Conservation (phyloP, 2,888 invertebrate genomes). For the Formica aserva region DNA sequence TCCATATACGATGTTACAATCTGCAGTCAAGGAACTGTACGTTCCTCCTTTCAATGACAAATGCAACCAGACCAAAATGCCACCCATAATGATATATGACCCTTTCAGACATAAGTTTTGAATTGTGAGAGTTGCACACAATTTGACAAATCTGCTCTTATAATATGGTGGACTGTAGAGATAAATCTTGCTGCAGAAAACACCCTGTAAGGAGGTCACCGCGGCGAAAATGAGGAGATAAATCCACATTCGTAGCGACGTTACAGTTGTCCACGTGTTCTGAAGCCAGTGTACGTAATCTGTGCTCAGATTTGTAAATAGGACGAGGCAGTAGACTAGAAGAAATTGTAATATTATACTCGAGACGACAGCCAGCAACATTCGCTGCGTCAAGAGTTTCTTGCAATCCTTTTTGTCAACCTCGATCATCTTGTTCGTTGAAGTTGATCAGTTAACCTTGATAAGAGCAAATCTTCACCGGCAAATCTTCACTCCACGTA, state of each 20-base stretch:
- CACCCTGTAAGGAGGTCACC: conserved; percentile 90
- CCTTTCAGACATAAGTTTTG: conserved; percentile 88
- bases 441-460: conserved; percentile 56
- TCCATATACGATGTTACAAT: conserved; percentile 86
- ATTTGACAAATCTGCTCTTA: conserved; percentile 90
- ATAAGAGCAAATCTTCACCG: background rate
- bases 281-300: conserved; percentile 90
- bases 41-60: conserved; percentile 89
- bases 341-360: conserved; percentile 86
- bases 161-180: conserved; percentile 88
- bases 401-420: conserved; percentile 84
- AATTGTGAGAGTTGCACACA: conserved; percentile 88
- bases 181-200: conserved; percentile 90
- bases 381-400: conserved; percentile 88
- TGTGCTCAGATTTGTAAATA: conserved; percentile 88
- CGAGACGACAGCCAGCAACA: conserved; percentile 88
- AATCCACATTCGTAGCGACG: conserved; percentile 89
- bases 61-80: conserved; percentile 90
- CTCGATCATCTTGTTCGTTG: conserved; percentile 57
- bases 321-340: conserved; percentile 79
- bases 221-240: conserved; percentile 89
- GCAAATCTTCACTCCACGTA: background rate
- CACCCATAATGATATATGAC: conserved; percentile 89
- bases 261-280: conserved; percentile 88
- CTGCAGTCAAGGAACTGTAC: conserved; percentile 87